Percentiles rank a stretch among this genome's conserved stretches.
These are phyloP conservation scores for Balanococcus diminutus DNA, from an alignment of 2,888 invertebrate genomes.

Conservation along the genomic window DNA sequence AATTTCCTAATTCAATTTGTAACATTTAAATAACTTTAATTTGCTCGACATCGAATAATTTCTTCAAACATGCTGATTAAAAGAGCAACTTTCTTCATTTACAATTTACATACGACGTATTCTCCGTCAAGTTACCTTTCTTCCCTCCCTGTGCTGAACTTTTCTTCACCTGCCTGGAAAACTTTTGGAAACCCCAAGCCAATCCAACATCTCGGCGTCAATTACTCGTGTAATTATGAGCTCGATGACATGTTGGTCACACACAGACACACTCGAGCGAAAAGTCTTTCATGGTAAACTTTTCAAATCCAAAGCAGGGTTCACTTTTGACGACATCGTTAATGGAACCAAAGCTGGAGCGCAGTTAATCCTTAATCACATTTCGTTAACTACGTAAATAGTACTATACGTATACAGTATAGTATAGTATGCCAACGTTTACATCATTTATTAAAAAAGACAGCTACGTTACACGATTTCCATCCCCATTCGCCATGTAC, in stretches of 20 bases:
- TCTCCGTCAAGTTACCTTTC: no score
- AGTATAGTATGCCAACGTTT: no score
- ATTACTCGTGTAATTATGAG: background rate
- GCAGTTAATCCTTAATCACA: conserved; percentile 7
- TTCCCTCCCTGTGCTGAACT: background rate
- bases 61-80: no score
- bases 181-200: background rate
- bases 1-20: no score
- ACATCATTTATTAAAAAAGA: background rate
- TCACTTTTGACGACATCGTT: background rate
- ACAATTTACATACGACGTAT: no score
- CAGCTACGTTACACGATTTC: background rate
- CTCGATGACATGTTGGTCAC: background rate
- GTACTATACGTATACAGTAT: background rate
- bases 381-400: background rate
- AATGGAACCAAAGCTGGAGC: no score
- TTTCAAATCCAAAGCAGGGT: background rate
- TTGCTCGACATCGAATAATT: no score
- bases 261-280: background rate
- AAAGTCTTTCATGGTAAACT: background rate
- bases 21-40: no score
- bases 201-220: background rate
- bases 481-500: background rate
- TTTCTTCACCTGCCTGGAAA: background rate
- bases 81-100: no score